These are phyloP conservation scores for Sebastes itinus DNA, from an alignment of 2,797 vertebrate species.

Conservation along the genomic window DNA sequence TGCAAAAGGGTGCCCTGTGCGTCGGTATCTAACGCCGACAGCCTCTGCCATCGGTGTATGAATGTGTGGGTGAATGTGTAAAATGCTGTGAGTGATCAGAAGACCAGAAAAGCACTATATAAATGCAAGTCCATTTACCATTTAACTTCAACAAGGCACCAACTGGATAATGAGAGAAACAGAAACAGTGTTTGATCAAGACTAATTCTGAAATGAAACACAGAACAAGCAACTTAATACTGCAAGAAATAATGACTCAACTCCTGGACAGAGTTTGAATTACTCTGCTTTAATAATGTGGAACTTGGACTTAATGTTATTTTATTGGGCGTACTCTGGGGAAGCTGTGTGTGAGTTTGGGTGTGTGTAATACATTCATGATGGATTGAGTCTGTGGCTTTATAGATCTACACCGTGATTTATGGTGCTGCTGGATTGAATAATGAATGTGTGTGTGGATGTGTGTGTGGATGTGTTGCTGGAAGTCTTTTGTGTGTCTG, in stretches of 20 bases:
- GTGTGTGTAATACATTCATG: constrained; percentile 8
- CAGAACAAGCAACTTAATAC: not conserved
- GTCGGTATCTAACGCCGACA: no score
- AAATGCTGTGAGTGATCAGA: no score
- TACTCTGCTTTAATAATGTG: constrained; percentile 5
- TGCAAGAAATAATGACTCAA: not conserved
- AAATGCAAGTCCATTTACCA: no score
- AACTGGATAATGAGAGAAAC: not conserved
- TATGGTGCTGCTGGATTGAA: constrained; percentile 18
- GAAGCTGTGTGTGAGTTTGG: not conserved
- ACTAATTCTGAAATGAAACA: not conserved
- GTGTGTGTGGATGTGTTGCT: not conserved
- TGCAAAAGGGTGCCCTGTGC: no score
- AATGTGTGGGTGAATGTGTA: no score
- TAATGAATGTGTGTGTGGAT: not conserved
- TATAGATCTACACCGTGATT: constrained; percentile 38
- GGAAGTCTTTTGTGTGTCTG: not conserved
- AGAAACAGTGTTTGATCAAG: not conserved
- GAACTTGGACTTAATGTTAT: not conserved
- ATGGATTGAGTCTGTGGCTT: constrained; percentile 31
- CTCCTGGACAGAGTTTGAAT: not conserved
- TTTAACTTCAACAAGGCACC: not conserved
- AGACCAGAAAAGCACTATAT: no score
- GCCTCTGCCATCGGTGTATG: no score
- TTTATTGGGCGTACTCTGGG: not conserved